Conservation (phyloP, 2,797 vertebrate genomes). For the Eulemur mongoz region DNA sequence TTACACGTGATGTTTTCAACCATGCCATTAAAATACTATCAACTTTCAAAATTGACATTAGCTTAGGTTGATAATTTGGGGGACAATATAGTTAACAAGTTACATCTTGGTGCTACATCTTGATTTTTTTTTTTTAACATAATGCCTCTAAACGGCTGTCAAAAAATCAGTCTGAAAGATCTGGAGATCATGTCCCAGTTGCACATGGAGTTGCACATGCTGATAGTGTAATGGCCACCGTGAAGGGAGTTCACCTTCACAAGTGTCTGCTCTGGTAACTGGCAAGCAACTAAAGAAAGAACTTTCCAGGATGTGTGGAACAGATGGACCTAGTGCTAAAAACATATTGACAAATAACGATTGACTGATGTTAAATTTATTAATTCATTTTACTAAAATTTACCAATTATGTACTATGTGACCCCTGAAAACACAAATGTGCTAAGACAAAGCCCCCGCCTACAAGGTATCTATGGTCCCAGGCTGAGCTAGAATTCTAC, state of each 20-base stretch:
- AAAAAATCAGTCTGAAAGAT: neutral
- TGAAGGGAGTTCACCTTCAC: neutral
- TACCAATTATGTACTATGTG: neutral
- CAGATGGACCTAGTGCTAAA: accelerated
- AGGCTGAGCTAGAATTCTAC: neutral
- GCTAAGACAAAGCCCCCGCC: neutral
- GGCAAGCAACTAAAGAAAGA: neutral
- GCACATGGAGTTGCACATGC: neutral
- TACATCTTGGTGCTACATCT: neutral
- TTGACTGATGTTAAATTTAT: neutral
- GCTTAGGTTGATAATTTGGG: neutral
- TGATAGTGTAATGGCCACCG: accelerated
- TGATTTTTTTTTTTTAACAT: constrained; percentile 49
- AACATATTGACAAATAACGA: neutral
- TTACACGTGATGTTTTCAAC: neutral
- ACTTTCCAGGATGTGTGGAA: neutral
- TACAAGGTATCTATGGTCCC: neutral
- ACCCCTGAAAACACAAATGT: neutral
- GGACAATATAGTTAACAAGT: neutral
- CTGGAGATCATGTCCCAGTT: neutral
- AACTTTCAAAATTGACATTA: constrained; percentile 20
- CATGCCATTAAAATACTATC: neutral
- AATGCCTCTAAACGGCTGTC: neutral
- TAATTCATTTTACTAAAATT: neutral
- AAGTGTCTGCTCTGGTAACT: neutral